Evolutionary conservation across 2,113 vertebrate genomes (phyloP).

Genomic region (Centropus unirufus): DNA sequence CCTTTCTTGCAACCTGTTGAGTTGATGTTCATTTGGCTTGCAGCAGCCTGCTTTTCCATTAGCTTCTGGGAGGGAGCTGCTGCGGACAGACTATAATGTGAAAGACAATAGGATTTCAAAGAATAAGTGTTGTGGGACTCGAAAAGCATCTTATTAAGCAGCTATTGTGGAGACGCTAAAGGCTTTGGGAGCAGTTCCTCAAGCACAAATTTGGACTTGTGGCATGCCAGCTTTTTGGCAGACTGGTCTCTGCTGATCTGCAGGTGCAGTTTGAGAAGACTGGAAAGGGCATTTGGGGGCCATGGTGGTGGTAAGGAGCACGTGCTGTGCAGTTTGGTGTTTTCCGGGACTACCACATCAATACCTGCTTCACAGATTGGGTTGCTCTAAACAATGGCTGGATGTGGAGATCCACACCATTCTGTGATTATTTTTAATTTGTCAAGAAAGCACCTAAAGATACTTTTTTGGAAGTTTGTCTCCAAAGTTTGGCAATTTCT

Average conservation of each 20-base stretch:
- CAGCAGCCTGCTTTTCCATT: neutral
- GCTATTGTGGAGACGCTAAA: neutral
- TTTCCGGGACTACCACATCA: fast-evolving
- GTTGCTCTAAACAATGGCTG: neutral
- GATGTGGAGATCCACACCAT: neutral
- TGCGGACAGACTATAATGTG: fast-evolving
- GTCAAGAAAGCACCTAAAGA: too few relatives aligned
- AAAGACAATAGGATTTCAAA: neutral
- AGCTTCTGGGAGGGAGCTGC: neutral
- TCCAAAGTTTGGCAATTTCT: neutral
- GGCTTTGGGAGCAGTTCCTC: neutral
- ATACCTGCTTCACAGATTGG: neutral
- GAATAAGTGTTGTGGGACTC: neutral
- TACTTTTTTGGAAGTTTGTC: too few relatives aligned
- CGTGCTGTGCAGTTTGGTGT: neutral
- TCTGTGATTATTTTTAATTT: too few relatives aligned
- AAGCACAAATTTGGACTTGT: neutral
- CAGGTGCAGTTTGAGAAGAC: neutral
- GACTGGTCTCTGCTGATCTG: neutral
- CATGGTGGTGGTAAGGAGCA: fast-evolving
- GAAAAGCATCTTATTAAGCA: neutral
- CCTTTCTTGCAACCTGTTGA: neutral
- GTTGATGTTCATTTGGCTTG: neutral
- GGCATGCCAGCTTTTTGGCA: neutral
- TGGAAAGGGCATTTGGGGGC: neutral